phyloP scores from a whole-genome alignment of 2,888 invertebrate genomes.

The Leptopilina syphax region DNA sequence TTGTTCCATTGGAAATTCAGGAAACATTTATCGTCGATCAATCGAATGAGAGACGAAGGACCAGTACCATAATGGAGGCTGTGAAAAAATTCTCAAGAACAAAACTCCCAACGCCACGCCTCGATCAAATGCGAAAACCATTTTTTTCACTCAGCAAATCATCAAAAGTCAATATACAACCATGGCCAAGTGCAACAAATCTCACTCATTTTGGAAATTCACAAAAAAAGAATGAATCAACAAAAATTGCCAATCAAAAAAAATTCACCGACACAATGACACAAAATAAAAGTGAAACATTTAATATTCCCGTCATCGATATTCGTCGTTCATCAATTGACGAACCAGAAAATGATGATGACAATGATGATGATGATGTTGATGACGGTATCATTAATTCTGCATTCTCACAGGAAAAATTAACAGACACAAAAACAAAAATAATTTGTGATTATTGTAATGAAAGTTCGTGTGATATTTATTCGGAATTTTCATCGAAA shows the following conservation, averaged over 20 bases:
- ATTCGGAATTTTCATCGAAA: no score
- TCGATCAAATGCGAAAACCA: slow-evolving; percentile 64
- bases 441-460: slow-evolving; percentile 46
- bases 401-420: slow-evolving; percentile 62
- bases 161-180: slow-evolving; percentile 63
- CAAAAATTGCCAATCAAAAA: slow-evolving; percentile 12
- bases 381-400: slow-evolving; percentile 61
- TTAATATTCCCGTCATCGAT: slow-evolving; percentile 53
- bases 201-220: slow-evolving; percentile 57
- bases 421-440: slow-evolving; percentile 42
- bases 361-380: slow-evolving; percentile 41
- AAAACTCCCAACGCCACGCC: slow-evolving; percentile 56
- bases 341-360: slow-evolving; percentile 45
- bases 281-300: slow-evolving; percentile 48
- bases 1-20: slow-evolving; percentile 70
- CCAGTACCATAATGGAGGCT: slow-evolving; percentile 61
- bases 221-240: slow-evolving; percentile 36
- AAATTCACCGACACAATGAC: slow-evolving; percentile 36
- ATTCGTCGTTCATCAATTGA: slow-evolving; percentile 48
- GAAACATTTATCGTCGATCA: slow-evolving; percentile 53
- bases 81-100: slow-evolving; percentile 64
- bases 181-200: slow-evolving; percentile 73
- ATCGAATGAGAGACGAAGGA: slow-evolving; percentile 56
- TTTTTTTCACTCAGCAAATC: slow-evolving; percentile 63
- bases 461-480: slow-evolving; percentile 38